These are phyloP conservation scores for Manis pentadactyla DNA, from an alignment of 2,797 vertebrate genomes.

Conservation along the genomic window DNA sequence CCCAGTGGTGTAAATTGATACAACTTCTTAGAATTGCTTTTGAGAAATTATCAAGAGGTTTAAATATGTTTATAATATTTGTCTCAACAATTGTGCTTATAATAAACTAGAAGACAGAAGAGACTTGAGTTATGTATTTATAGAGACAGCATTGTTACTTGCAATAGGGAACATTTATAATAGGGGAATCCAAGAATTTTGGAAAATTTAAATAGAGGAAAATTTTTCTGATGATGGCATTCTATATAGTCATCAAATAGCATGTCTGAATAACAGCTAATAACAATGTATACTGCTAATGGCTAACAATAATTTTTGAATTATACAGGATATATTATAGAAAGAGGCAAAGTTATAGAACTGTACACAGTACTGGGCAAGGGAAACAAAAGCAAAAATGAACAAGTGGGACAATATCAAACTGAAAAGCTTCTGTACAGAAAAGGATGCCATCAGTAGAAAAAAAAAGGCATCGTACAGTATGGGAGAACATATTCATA, in stretches of 20 bases:
- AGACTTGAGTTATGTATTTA: neutral
- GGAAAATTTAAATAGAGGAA: neutral
- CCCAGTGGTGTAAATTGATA: neutral
- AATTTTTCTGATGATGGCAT: neutral
- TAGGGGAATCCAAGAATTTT: neutral
- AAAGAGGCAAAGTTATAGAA: neutral
- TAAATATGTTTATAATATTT: slow-evolving; percentile 32
- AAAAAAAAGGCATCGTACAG: too few relatives aligned
- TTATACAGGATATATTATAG: neutral
- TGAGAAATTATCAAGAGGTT: neutral
- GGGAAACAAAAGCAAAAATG: too few relatives aligned
- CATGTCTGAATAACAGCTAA: neutral
- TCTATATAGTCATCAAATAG: neutral
- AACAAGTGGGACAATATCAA: too few relatives aligned
- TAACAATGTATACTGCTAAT: neutral
- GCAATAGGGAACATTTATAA: neutral
- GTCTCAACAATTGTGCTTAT: slow-evolving; percentile 14
- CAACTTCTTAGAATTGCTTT: neutral
- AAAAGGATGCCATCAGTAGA: too few relatives aligned
- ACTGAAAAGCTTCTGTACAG: too few relatives aligned
- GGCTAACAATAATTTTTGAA: neutral
- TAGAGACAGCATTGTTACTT: neutral
- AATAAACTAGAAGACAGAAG: neutral
- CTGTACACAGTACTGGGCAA: neutral
- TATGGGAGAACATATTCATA: too few relatives aligned